A percentile compares a stretch with the other conserved stretches of the same genome.
These are phyloP conservation scores for Scrobipalpa atriplicella DNA, from an alignment of 2,888 invertebrate species.

Conservation along the genomic window DNA sequence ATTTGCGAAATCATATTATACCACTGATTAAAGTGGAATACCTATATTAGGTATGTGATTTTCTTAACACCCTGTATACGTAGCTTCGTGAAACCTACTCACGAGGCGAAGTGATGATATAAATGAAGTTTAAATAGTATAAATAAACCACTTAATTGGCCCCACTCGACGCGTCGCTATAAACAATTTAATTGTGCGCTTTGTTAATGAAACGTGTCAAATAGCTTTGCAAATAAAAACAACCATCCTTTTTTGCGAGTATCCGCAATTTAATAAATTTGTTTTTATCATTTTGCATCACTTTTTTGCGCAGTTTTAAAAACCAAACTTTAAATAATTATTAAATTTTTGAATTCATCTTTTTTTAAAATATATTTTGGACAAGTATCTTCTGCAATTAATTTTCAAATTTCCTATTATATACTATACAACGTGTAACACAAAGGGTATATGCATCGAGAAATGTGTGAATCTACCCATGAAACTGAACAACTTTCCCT, in stretches of 20 bases:
- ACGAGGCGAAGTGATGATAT: neutral
- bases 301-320: neutral
- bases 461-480: too few relatives aligned
- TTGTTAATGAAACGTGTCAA: slow-evolving; percentile 19
- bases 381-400: too few relatives aligned
- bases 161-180: slow-evolving; percentile 12
- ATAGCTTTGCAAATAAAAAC: slow-evolving; percentile 17
- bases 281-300: neutral
- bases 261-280: slow-evolving; percentile 1
- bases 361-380: too few relatives aligned
- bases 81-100: neutral
- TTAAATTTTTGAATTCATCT: too few relatives aligned
- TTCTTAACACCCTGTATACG: neutral
- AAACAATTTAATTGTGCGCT: slow-evolving; percentile 31
- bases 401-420: too few relatives aligned
- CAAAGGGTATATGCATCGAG: too few relatives aligned
- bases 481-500: too few relatives aligned
- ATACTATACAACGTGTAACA: too few relatives aligned
- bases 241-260: slow-evolving; percentile 10
- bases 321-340: neutral
- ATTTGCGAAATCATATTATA: too few relatives aligned
- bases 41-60: too few relatives aligned
- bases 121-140: slow-evolving; percentile 1
- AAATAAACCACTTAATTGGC: slow-evolving; percentile 29
- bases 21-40: too few relatives aligned